A percentile compares a stretch with the other conserved stretches of the same genome.
These are phyloP conservation scores for Dioctria rufipes DNA, from an alignment of 2,888 invertebrate species.

Conservation along the genomic window DNA sequence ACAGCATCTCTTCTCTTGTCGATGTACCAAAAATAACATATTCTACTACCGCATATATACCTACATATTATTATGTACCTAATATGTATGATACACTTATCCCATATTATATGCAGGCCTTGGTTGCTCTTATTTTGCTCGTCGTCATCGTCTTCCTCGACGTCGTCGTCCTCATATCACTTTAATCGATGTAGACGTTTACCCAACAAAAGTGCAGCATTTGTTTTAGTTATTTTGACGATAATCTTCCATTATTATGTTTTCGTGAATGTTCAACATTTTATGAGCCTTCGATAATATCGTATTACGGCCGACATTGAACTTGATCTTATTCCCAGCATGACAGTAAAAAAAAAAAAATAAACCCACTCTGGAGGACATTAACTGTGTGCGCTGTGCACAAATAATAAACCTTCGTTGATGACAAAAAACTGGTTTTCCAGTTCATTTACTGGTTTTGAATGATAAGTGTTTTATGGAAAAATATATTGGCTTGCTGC, in stretches of 20 bases:
- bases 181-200: constrained; percentile 39
- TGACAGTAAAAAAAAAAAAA: not conserved
- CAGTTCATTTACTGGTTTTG: constrained; percentile 38
- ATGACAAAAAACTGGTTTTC: constrained; percentile 44
- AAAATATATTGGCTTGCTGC: not conserved
- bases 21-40: too few relatives aligned
- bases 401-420: not conserved
- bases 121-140: too few relatives aligned
- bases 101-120: too few relatives aligned
- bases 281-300: constrained; percentile 41
- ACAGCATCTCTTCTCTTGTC: too few relatives aligned
- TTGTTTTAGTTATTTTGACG: constrained; percentile 41
- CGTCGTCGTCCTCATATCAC: too few relatives aligned
- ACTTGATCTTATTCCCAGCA: constrained; percentile 41
- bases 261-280: constrained; percentile 31
- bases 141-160: too few relatives aligned
- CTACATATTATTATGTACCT: too few relatives aligned
- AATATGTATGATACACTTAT: too few relatives aligned
- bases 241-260: constrained; percentile 49
- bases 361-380: not conserved
- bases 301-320: constrained; percentile 47
- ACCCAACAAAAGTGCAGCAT: constrained; percentile 22
- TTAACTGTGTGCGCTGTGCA: constrained; percentile 1
- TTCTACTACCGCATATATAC: too few relatives aligned
- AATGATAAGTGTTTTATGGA: constrained; percentile 10